phyloP scores from a whole-genome alignment of 2,797 vertebrate genomes.

The Eutrigla gurnardus region DNA sequence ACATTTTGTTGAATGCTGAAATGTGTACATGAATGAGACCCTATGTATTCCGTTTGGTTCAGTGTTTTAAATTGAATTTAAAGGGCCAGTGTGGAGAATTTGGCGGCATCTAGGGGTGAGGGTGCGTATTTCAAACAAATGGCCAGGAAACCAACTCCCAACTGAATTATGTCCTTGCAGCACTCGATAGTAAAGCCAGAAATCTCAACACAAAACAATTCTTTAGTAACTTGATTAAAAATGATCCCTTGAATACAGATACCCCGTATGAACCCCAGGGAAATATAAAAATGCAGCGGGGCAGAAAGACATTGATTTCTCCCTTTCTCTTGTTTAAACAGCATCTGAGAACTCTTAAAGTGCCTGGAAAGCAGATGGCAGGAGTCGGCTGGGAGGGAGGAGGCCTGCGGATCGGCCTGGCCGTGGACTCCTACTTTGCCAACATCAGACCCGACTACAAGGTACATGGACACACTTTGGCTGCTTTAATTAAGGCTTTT shows the following conservation, averaged over 20 bases:
- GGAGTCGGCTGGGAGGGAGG: constrained; percentile 96
- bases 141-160: too few relatives aligned
- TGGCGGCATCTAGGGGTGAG: too few relatives aligned
- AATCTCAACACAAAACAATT: neutral
- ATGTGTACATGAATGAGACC: too few relatives aligned
- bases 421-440: constrained; percentile 98
- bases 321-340: constrained; percentile 62
- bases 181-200: neutral
- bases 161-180: too few relatives aligned
- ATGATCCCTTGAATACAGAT: neutral
- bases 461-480: constrained; percentile 75
- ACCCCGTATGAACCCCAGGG: neutral
- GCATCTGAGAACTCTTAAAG: constrained; percentile 94
- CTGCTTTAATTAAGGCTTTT: neutral
- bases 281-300: neutral
- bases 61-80: too few relatives aligned
- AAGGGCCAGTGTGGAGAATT: too few relatives aligned
- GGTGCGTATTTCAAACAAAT: too few relatives aligned
- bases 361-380: constrained; percentile 94
- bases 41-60: too few relatives aligned
- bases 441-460: constrained; percentile 99
- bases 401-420: constrained; percentile 92
- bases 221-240: neutral
- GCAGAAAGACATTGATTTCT: too few relatives aligned
- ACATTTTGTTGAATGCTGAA: too few relatives aligned